A percentile compares a stretch with the other conserved stretches of the same genome.
phyloP scores from a whole-genome alignment of 2,797 vertebrate genomes.

The Rhinella marina region DNA sequence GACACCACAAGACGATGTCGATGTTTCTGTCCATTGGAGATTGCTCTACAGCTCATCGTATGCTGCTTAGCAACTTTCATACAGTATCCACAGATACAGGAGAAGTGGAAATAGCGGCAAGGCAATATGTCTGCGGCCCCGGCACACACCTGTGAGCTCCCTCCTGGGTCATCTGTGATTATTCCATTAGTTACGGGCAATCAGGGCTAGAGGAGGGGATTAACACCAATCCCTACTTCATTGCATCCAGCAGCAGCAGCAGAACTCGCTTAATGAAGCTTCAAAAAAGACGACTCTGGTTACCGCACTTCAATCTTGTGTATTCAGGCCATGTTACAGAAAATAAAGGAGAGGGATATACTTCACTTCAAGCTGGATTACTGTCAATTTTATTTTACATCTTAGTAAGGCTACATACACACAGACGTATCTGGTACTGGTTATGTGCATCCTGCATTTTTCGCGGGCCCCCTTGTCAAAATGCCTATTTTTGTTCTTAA shows the following conservation, averaged over 20 bases:
- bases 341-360: not conserved
- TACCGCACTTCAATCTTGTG: not conserved
- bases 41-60: slow-evolving; percentile 57
- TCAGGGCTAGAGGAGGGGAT: slow-evolving; percentile 62
- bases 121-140: slow-evolving; percentile 65
- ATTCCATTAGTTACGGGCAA: slow-evolving; percentile 53
- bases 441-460: too few species aligned
- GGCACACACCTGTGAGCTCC: slow-evolving; percentile 65
- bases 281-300: slow-evolving; percentile 55
- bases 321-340: not conserved
- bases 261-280: slow-evolving; percentile 66
- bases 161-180: slow-evolving; percentile 60
- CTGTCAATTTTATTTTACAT: not conserved
- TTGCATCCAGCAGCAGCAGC: slow-evolving; percentile 69
- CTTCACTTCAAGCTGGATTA: not conserved
- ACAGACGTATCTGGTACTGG: too few species aligned
- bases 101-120: slow-evolving; percentile 62
- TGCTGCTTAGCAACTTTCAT: slow-evolving; percentile 59
- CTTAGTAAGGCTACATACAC: not conserved
- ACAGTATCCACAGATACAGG: slow-evolving; percentile 62
- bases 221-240: slow-evolving; percentile 67
- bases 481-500: too few species aligned
- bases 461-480: too few species aligned
- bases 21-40: not conserved
- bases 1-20: not conserved